phyloP scores from a whole-genome alignment of 1,140 invertebrate species.

The Vollenhovia emeryi region DNA sequence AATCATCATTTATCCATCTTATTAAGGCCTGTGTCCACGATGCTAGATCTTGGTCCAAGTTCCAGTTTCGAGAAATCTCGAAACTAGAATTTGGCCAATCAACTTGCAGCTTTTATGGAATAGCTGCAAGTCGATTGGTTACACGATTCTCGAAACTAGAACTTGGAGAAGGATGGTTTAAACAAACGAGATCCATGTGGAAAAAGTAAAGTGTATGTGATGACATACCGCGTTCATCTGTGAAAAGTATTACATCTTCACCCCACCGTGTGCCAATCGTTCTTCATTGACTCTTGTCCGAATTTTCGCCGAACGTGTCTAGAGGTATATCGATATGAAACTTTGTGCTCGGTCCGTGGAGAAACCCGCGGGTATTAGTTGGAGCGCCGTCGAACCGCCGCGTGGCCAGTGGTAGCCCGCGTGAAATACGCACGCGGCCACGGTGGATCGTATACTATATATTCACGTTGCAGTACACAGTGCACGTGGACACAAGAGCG shows the following conservation, averaged over 20 bases:
- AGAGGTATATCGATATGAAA: background rate
- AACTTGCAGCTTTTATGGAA: no score
- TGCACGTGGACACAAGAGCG: conserved; percentile 52
- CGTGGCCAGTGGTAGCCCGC: conserved; percentile 28
- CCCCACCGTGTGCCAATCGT: background rate
- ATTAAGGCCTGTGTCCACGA: no score
- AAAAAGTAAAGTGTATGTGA: no score
- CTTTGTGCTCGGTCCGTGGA: background rate
- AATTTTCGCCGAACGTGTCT: background rate
- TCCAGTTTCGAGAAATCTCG: no score
- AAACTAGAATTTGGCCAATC: no score
- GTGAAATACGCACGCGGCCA: conserved; percentile 62
- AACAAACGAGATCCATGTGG: no score
- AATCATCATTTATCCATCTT: background rate
- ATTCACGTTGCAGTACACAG: conserved; percentile 64
- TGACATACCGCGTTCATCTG: background rate
- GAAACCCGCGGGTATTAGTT: conserved; percentile 15
- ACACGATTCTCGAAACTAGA: no score
- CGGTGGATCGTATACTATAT: conserved; percentile 57
- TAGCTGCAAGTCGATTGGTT: no score
- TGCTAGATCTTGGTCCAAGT: no score
- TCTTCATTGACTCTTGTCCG: background rate
- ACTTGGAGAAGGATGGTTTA: no score
- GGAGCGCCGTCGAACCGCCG: background rate
- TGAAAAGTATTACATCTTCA: background rate